Evolutionary conservation across 2,113 vertebrate genomes (phyloP), one percentile per base, ranked within the genome.

Genomic region (Macaca fascicularis): DNA sequence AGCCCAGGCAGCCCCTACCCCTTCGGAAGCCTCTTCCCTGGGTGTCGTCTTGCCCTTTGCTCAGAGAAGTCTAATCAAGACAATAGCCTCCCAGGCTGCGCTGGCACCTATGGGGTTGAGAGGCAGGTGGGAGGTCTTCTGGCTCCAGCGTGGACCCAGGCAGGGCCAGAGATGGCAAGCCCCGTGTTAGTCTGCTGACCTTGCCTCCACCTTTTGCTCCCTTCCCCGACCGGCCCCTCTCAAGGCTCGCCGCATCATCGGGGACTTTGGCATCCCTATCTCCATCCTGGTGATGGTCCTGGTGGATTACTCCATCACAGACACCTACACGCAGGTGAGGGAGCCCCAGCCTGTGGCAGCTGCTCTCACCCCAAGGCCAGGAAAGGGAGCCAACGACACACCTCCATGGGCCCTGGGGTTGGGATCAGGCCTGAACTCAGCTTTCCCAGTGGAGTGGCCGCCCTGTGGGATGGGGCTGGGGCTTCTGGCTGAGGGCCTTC

Each of bases 181-280:
- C 61, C 40, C 30, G 3, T 0, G 32, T 32, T 4, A 5, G 9
- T 43, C n/a, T 78, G 43, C 48, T 22, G 50, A 19, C 43, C 61
- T 92, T 23, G 50, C 30, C 59, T 43, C 40, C 32, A 12, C 64
- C 61, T 2, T n/a, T 11, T 20, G 64, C 78, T 48, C 4, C 55
- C 93, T 94, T 0, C 1, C 23, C 92, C 12, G 0, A 27, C 11
- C 1, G 57, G 43, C 43, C 9, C 27, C 48, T 50, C 43, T 90
- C 23, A 72, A 99, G 99, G 99, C 99, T 7, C 99, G 99, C 92
- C 99, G 99, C 97, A 99, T 99, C 97, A 99, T 99, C 0, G 99
- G 99, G 89, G 99, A 99, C 96, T 99, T 99, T 3, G 99, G 99
- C 79, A 99, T 99, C 96, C 99, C 99, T 30, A 99, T 99, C 98